Evolutionary conservation across 2,113 vertebrate genomes (phyloP), one percentile per base, ranked within the genome.

Genomic region (Propithecus coquereli): DNA sequence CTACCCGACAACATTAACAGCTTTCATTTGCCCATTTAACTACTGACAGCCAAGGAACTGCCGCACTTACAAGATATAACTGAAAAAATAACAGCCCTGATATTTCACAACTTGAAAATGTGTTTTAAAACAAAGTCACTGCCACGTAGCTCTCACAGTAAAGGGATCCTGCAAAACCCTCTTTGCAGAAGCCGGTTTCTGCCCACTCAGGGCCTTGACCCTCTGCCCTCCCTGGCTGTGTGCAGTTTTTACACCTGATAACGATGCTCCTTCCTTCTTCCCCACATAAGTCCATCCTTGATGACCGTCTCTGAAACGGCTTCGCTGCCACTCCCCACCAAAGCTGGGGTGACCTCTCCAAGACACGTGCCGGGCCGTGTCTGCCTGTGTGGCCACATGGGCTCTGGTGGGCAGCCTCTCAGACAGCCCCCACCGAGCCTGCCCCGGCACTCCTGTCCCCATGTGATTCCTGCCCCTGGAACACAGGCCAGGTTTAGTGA

Each of bases 1-100:
- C 95, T 85, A 50, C 87, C 95, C 90, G 95, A 96, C 95, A 94
- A 87, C 16, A 6, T 57, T 87, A 40, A 37, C 90, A 30, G 57
- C 45, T 22, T 96, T 94, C 90, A 93, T 37, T 87, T 92, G 71
- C 3, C 86, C 63, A 23, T 83, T 79, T 88, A 47, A 90, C 91
- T 91, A 45, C 0, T 30, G 47, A 74, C 25, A 68, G 1, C 0
- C 74, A 68, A 86, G 74, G 84, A 68, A 2, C 17, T 34, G 34
- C 32, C 2, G 27, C 27, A 90, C 18, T 70, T 25, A 79, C 2
- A 76, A 54, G 45, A 92, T 61, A 65, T 96, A 90, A 12, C 80
- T 8, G 10, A 65, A 0, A 11, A 94, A 80, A 17, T 22, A 17
- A 73, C 23, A 71, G 94, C 34, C 77, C 82, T 61, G 45, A 43